Conservation (phyloP, 2,797 vertebrate genomes). For the Lophius americanus region DNA sequence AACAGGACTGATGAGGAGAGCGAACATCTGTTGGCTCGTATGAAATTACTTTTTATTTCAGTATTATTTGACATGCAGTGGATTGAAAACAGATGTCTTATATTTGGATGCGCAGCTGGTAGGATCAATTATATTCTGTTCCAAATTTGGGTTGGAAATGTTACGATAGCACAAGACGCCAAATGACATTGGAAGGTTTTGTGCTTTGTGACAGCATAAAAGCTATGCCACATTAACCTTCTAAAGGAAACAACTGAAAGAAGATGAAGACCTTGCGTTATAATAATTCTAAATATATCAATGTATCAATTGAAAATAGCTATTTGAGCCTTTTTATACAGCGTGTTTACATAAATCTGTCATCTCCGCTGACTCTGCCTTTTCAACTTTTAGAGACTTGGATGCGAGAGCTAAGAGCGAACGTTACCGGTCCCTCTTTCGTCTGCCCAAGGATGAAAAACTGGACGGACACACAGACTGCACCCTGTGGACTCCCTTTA, state of each 20-base stretch:
- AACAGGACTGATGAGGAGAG: conserved; percentile 8
- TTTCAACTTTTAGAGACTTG: conserved; percentile 85
- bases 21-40: not conserved
- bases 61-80: not conserved
- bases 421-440: conserved; percentile 92
- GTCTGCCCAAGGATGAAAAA: conserved; percentile 96
- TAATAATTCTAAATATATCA: not conserved
- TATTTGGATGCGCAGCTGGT: not conserved
- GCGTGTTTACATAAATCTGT: not conserved
- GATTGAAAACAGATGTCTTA: conserved; percentile 11
- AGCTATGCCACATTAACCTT: too few species aligned
- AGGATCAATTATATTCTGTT: not conserved
- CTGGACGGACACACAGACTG: conserved; percentile 97
- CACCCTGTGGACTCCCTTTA: conserved; percentile 97
- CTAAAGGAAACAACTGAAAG: too few species aligned
- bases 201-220: too few species aligned
- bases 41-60: too few species aligned
- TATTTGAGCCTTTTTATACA: not conserved
- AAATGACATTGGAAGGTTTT: not conserved
- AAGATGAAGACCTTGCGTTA: not conserved
- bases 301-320: not conserved
- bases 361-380: conserved; percentile 6
- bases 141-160: conserved; percentile 7
- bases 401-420: conserved; percentile 97
- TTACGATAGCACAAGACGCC: not conserved